Percentiles rank a stretch among this genome's conserved stretches.
phyloP scores from a whole-genome alignment of 2,888 invertebrate genomes.

The Netelia inedita region DNA sequence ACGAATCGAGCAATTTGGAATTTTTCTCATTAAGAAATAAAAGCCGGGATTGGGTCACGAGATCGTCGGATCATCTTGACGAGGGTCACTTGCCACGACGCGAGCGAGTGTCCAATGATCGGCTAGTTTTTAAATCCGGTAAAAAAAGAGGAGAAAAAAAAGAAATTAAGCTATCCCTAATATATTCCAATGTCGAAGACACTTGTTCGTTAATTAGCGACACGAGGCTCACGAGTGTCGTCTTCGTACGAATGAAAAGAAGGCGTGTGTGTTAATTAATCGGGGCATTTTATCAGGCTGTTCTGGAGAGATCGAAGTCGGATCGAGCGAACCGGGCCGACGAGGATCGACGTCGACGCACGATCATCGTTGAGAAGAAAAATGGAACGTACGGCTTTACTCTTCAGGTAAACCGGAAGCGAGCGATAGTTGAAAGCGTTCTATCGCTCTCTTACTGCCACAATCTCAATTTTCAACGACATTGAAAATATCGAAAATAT shows the following conservation, averaged over 20 bases:
- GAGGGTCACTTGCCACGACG: no score
- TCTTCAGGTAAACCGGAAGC: constrained; percentile 88
- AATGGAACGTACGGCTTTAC: constrained; percentile 98
- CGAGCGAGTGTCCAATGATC: neutral
- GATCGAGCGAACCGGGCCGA: constrained; percentile 91
- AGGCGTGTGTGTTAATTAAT: constrained; percentile 14
- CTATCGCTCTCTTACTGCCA: no score
- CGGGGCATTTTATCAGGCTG: constrained; percentile 85
- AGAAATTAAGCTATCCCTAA: neutral
- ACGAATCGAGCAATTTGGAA: no score
- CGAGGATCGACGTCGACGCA: constrained; percentile 94
- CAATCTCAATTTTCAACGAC: neutral
- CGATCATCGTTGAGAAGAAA: constrained; percentile 96
- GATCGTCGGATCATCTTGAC: no score
- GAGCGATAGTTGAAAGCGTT: neutral
- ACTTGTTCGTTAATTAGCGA: neutral
- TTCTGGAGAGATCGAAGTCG: constrained; percentile 90
- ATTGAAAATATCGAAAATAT: neutral
- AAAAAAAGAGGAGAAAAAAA: neutral
- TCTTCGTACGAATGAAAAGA: neutral
- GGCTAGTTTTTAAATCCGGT: neutral
- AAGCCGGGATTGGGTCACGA: no score
- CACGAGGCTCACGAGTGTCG: neutral
- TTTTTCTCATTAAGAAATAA: no score
- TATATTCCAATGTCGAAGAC: neutral